These are phyloP conservation scores for Rhineura floridana DNA, from an alignment of 2,113 vertebrate species.

Conservation along the genomic window DNA sequence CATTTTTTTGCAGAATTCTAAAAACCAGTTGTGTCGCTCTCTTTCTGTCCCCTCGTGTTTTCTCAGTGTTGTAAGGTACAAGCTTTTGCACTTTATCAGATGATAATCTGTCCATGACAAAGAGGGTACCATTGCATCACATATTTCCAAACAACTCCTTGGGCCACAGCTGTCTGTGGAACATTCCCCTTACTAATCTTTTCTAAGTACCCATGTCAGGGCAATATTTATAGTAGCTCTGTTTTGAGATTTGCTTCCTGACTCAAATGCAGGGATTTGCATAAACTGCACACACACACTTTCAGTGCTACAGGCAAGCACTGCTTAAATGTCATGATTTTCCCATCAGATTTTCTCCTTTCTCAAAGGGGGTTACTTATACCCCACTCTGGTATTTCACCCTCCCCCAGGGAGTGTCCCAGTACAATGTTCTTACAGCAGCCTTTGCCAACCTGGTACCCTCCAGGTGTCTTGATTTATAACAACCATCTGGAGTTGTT, in stretches of 20 bases:
- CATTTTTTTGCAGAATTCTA: not conserved
- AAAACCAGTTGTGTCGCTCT: not conserved
- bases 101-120: not conserved
- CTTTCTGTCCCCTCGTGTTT: not conserved
- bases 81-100: not conserved
- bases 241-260: not conserved
- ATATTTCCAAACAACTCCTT: not conserved
- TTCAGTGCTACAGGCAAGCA: not conserved
- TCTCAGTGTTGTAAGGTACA: not conserved
- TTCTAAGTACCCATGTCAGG: not conserved
- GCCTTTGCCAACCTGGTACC: too few species aligned
- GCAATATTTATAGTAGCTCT: not conserved
- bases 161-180: not conserved
- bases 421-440: not conserved
- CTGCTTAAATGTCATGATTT: not conserved
- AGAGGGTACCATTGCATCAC: not conserved
- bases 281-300: not conserved
- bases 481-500: too few species aligned
- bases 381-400: not conserved
- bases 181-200: not conserved
- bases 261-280: not conserved
- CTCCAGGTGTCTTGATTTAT: too few species aligned
- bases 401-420: not conserved
- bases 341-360: not conserved
- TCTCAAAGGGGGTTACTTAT: not conserved